Base-by-base conservation (phyloP, 2,113 vertebrate species). In the Mola mola region DNA sequence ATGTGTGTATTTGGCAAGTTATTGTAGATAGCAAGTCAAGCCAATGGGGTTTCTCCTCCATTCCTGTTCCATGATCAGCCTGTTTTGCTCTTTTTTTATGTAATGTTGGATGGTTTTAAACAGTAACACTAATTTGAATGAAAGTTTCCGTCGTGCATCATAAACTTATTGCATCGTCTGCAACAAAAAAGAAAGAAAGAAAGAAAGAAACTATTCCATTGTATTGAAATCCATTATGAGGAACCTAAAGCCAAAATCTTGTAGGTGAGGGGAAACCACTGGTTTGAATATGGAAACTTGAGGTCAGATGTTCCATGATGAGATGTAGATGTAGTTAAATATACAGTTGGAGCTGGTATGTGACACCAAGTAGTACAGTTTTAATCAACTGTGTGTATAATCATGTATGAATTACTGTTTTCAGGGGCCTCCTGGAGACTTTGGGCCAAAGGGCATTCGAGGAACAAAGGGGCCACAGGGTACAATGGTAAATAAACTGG, bases 391-490 rank as follows among this genome's bases (percentile, higher is more conserved):
- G n/a, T n/a, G n/a, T 28, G n/a, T 62, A 4, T 36, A 25, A 52
- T 72, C 38, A 34, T 46, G 24, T 60, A 19, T 47, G n/a, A n/a
- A 36, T 10, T 50, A 1, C 19, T 62, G 19, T 59, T 78, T 71
- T 38, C 78, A 99, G 97, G 97, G 97, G 0, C 94, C 95, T 57
- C 92, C 92, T 4, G 97, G 97, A 85, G 96, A 97, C 89, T 48
- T 92, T 1, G 97, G 97, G 47, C 94, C 93, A 87, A 96, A 96
- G 86, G 97, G 97, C 72, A 94, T 95, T 75, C 93, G 91, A 77
- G 97, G 97, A 53, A 95, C 95, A 17, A 96, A 94, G 75, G 96
- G 97, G n/a, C 94, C 95, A 0, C 93, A 92, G 0, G 97, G 97
- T 28, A 56, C 90, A 75, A 92, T 95, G 94, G 91, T 90, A 46